phyloP scores from a whole-genome alignment of 2,113 vertebrate species.

The Toxotes chatareus region DNA sequence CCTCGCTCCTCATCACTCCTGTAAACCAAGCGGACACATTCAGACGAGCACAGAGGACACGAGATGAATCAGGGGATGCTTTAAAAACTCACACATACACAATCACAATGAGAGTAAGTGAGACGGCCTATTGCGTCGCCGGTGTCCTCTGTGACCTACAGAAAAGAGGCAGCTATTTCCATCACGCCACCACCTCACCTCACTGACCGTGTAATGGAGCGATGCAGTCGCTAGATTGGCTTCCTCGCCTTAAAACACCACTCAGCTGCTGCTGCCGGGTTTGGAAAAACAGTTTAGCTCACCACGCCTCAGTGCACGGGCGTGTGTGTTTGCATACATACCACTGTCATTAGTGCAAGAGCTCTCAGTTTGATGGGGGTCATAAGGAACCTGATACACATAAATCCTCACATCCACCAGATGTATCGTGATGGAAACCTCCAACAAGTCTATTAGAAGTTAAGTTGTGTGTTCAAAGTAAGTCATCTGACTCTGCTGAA shows the following conservation, averaged over 20 bases:
- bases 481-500: background rate
- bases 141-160: constrained; percentile 74
- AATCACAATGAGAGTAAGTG: background rate
- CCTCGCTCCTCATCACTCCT: constrained; percentile 4
- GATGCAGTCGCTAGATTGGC: constrained; percentile 65
- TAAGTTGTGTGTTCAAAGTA: background rate
- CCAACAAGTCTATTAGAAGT: constrained; percentile 36
- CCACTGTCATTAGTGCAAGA: constrained; percentile 32
- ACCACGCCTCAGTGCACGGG: constrained; percentile 4
- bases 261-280: constrained; percentile 37
- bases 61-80: constrained; percentile 46
- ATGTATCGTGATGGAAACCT: constrained; percentile 38
- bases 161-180: constrained; percentile 70
- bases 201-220: constrained; percentile 78
- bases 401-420: constrained; percentile 36
- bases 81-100: constrained; percentile 11
- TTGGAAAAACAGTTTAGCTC: constrained; percentile 55
- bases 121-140: constrained; percentile 23
- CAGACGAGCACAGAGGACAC: constrained; percentile 54
- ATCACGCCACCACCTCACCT: constrained; percentile 66
- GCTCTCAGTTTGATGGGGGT: constrained; percentile 46
- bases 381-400: constrained; percentile 32
- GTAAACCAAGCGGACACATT: constrained; percentile 27
- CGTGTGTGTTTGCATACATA: constrained; percentile 57
- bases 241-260: constrained; percentile 67